A percentile compares a stretch with the other conserved stretches of the same genome.
phyloP scores from a whole-genome alignment of 2,113 vertebrate species.

The Macquaria australasica region DNA sequence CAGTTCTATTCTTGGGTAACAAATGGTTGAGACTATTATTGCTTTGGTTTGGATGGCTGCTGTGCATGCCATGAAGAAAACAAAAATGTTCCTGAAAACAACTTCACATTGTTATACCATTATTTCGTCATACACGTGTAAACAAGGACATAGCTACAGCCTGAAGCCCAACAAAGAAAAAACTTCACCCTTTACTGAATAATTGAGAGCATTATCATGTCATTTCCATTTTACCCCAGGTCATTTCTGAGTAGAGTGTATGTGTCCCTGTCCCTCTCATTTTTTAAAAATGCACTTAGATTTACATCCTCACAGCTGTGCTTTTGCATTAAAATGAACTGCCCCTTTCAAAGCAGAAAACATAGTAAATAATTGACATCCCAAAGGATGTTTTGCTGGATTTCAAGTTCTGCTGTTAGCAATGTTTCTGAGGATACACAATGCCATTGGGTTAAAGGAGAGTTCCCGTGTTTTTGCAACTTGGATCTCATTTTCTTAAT shows the following conservation, averaged over 20 bases:
- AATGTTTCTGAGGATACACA: not conserved
- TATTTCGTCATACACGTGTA: constrained; percentile 2
- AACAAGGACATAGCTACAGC: not conserved
- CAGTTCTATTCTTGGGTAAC: not conserved
- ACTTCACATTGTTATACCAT: not conserved
- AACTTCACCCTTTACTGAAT: constrained; percentile 12
- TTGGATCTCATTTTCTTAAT: not conserved
- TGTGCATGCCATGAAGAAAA: not conserved
- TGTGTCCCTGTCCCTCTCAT: not conserved
- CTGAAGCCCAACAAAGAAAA: not conserved
- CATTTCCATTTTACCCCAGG: constrained; percentile 5
- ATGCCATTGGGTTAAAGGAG: not conserved
- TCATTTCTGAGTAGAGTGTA: not conserved
- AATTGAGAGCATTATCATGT: constrained; percentile 15
- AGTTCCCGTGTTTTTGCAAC: not conserved
- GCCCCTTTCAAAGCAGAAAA: not conserved
- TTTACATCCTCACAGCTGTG: not conserved
- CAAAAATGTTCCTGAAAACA: not conserved
- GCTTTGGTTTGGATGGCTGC: not conserved
- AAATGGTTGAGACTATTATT: not conserved
- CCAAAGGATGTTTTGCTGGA: not conserved
- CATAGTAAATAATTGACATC: not conserved
- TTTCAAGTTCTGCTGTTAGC: not conserved
- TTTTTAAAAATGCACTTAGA: not conserved
- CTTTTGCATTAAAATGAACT: not conserved